phyloP scores from a whole-genome alignment of 1,140 invertebrate species.

The Whitmania pigra region DNA sequence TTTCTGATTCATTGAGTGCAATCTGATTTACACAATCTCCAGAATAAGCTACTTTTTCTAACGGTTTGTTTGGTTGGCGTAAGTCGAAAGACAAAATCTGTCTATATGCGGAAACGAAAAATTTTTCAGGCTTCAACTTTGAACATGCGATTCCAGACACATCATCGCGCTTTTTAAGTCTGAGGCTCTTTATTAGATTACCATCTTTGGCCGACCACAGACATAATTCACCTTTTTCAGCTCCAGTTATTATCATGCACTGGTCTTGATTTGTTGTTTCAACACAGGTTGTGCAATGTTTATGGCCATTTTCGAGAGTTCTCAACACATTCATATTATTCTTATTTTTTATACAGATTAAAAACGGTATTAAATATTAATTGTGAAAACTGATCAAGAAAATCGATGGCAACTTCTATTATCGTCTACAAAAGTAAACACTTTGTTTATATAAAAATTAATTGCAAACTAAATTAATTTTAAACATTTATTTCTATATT shows the following conservation, averaged over 20 bases:
- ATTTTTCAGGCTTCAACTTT: not conserved
- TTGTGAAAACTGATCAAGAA: too few species aligned
- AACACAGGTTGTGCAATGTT: not conserved
- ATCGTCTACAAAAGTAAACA: too few species aligned
- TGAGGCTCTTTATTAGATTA: not conserved
- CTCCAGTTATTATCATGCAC: constrained; percentile 6
- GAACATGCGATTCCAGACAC: not conserved
- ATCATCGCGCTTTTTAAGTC: not conserved
- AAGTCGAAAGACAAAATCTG: not conserved
- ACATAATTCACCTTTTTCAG: constrained; percentile 7
- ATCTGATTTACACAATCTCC: constrained; percentile 3
- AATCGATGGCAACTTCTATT: too few species aligned
- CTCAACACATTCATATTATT: not conserved
- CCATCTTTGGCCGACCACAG: constrained; percentile 6
- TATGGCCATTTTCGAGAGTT: constrained; percentile 6
- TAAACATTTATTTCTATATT: too few species aligned
- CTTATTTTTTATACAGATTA: not conserved
- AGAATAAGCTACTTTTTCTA: not conserved
- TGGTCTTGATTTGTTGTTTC: not conserved
- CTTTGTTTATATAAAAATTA: too few species aligned
- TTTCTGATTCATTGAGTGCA: not conserved
- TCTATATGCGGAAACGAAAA: not conserved
- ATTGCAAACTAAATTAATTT: too few species aligned
- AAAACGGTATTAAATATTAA: too few species aligned
- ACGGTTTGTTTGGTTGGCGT: not conserved